Evolutionary conservation across 2,113 vertebrate genomes (phyloP).

Genomic region (Dasypus novemcinctus): DNA sequence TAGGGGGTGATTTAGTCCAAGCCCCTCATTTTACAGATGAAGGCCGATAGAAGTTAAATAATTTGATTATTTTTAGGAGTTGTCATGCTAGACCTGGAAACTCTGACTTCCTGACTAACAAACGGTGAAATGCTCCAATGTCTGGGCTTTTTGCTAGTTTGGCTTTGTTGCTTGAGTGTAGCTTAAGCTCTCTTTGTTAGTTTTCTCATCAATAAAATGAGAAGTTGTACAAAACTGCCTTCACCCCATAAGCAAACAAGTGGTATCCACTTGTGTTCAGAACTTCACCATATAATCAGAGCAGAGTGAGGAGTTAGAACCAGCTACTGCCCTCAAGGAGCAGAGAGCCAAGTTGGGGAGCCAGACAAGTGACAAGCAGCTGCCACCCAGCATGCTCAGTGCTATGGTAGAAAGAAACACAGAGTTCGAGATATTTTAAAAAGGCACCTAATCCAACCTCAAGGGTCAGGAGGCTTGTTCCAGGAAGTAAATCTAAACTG

Average conservation of each 20-base stretch:
- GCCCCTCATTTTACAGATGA: background rate
- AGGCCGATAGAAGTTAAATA: background rate
- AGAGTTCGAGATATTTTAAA: background rate
- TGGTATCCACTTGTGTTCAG: background rate
- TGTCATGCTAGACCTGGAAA: background rate
- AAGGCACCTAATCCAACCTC: background rate
- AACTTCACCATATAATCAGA: background rate
- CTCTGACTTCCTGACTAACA: background rate
- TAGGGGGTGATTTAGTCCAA: background rate
- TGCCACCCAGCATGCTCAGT: no score
- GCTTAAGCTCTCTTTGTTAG: background rate
- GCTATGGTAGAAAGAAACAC: background rate
- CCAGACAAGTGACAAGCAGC: background rate
- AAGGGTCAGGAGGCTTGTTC: background rate
- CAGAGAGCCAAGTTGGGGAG: background rate
- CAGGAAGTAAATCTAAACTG: background rate
- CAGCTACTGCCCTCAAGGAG: background rate
- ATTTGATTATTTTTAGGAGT: background rate
- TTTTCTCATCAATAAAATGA: background rate
- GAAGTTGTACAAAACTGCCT: background rate
- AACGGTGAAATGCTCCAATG: background rate
- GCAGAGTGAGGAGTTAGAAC: background rate
- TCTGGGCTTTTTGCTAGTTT: conserved; percentile 58
- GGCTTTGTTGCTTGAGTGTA: background rate
- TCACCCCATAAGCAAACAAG: background rate